Percentiles rank a stretch among this genome's conserved stretches.
These are phyloP conservation scores for Sebastiscus albofasciatus DNA, from an alignment of 2,797 vertebrate genomes.

Conservation along the genomic window DNA sequence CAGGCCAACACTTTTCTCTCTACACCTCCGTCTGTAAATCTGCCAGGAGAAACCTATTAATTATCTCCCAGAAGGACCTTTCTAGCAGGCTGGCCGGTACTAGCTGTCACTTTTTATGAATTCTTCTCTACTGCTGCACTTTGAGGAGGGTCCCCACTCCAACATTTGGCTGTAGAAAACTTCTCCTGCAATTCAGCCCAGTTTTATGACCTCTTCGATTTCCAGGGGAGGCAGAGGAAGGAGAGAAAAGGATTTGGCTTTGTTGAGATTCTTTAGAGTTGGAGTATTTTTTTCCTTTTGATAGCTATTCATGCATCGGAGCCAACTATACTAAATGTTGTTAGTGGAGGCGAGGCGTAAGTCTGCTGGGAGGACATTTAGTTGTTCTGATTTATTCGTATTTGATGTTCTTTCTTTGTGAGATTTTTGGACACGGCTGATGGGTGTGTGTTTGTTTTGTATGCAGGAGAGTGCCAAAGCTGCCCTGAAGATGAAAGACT, in stretches of 20 bases:
- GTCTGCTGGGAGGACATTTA: conserved; percentile 41
- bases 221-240: conserved; percentile 17
- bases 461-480: conserved; percentile 90
- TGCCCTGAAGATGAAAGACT: conserved; percentile 87
- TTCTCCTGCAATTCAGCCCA: conserved; percentile 47
- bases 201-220: conserved; percentile 59
- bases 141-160: conserved; percentile 46
- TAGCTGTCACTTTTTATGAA: conserved; percentile 73
- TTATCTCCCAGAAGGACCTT: conserved; percentile 71
- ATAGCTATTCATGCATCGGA: conserved; percentile 15
- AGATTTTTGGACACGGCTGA: conserved; percentile 37
- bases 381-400: conserved; percentile 43
- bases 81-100: conserved; percentile 48
- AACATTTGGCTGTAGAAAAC: conserved; percentile 56
- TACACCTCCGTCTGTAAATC: conserved; percentile 63
- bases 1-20: conserved; percentile 43
- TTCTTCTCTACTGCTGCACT: conserved; percentile 56
- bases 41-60: conserved; percentile 70
- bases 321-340: conserved; percentile 1
- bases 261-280: conserved; percentile 7
- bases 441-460: conserved; percentile 65
- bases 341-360: conserved; percentile 1
- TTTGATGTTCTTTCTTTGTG: conserved; percentile 56
- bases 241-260: conserved; percentile 12
- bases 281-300: background rate